A percentile compares a stretch with the other conserved stretches of the same genome.
phyloP scores from a whole-genome alignment of 2,797 vertebrate species.

The Pogoniulus pusillus region DNA sequence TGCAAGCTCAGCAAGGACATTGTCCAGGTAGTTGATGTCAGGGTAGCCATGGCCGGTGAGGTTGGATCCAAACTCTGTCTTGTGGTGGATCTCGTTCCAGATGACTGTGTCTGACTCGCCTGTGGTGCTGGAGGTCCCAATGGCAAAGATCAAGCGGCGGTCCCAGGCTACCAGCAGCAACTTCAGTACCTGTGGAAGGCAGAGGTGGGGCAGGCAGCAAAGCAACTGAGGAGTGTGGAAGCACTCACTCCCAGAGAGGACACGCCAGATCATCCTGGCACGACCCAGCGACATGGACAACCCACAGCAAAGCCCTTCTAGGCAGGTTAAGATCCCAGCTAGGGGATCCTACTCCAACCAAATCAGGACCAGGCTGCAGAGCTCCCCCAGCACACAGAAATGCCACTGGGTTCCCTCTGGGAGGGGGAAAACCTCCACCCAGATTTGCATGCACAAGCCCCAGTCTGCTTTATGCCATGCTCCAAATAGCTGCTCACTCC shows the following conservation, averaged over 20 bases:
- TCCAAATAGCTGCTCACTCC: background rate
- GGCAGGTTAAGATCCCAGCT: background rate
- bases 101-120: slow-evolving; percentile 95
- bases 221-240: fast-evolving
- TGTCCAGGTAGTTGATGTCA: slow-evolving; percentile 92
- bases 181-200: slow-evolving; percentile 83
- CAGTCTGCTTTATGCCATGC: background rate
- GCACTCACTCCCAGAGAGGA: background rate
- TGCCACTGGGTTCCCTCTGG: background rate
- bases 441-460: background rate
- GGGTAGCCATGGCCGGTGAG: slow-evolving; percentile 95
- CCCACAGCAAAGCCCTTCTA: background rate
- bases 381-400: fast-evolving
- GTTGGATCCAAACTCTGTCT: slow-evolving; percentile 96
- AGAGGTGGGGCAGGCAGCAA: background rate
- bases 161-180: slow-evolving; percentile 94
- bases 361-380: background rate
- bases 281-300: fast-evolving
- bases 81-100: slow-evolving; percentile 98
- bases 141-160: slow-evolving; percentile 91
- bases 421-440: background rate
- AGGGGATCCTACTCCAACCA: background rate
- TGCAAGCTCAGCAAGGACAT: slow-evolving; percentile 92
- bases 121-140: slow-evolving; percentile 94
- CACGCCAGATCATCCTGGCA: fast-evolving